These are phyloP conservation scores for Pontoporia blainvillei DNA, from an alignment of 2,113 vertebrate genomes.

Conservation along the genomic window DNA sequence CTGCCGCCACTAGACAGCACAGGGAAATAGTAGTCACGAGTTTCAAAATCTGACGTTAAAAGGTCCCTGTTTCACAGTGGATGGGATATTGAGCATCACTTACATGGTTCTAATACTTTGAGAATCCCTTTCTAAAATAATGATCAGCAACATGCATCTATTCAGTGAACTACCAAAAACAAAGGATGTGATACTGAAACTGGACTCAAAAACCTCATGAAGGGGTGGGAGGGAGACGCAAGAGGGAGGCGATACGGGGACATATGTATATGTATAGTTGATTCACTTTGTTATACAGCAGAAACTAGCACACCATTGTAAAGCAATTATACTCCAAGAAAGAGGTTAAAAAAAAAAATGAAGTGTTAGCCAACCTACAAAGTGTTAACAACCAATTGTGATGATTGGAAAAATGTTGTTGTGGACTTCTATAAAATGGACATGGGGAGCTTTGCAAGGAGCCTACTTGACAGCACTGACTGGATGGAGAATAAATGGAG, in stretches of 20 bases:
- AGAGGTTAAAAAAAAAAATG: too few relatives aligned
- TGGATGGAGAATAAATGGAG: not conserved
- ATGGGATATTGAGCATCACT: not conserved
- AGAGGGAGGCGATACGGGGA: too few relatives aligned
- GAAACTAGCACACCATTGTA: too few relatives aligned
- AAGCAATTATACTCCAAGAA: too few relatives aligned
- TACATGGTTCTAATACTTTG: not conserved
- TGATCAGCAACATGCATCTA: not conserved
- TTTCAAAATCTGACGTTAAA: not conserved
- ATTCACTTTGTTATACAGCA: too few relatives aligned
- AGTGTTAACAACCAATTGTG: not conserved
- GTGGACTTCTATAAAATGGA: not conserved
- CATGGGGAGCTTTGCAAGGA: not conserved
- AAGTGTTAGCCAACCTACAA: not conserved
- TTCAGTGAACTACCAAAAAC: not conserved
- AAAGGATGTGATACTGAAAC: not conserved
- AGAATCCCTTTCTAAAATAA: not conserved
- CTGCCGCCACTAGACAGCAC: not conserved
- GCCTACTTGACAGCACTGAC: not conserved
- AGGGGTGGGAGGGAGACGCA: too few relatives aligned
- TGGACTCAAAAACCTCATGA: not conserved
- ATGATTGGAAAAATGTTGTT: not conserved
- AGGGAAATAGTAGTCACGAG: not conserved
- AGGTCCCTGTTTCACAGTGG: not conserved
- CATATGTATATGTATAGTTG: too few relatives aligned